Evolutionary conservation across 2,797 vertebrate species (phyloP).

Genomic region (Lacerta bilineata): DNA sequence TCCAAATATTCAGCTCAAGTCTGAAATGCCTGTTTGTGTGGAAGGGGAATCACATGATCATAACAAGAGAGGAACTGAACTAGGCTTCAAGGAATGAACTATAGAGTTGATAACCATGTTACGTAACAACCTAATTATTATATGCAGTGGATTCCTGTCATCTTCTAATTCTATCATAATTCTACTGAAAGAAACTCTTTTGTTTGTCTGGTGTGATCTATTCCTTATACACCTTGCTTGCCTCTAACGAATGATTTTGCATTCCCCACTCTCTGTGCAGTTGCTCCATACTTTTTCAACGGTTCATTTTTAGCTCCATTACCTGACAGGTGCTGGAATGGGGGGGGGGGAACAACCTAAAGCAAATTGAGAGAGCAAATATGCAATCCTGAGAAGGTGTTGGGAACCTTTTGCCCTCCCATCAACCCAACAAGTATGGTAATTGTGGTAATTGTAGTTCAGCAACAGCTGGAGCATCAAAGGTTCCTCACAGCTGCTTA

Average conservation of each 20-base stretch:
- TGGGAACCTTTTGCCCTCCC: too few relatives aligned
- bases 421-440: too few relatives aligned
- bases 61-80: constrained; percentile 1
- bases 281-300: constrained; percentile 12
- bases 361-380: constrained; percentile 12
- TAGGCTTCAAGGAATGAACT: constrained; percentile 24
- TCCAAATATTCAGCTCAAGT: neutral
- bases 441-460: too few relatives aligned
- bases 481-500: neutral
- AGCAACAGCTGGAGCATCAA: neutral
- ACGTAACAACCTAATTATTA: constrained; percentile 21
- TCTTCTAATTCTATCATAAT: constrained; percentile 50
- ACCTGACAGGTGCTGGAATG: constrained; percentile 16
- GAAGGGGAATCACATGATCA: neutral
- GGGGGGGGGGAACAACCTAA: neutral
- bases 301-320: constrained; percentile 33
- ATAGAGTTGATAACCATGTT: neutral
- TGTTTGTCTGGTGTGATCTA: constrained; percentile 27
- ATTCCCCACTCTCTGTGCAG: neutral
- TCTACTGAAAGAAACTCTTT: constrained; percentile 31
- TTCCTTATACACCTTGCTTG: constrained; percentile 28
- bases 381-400: neutral
- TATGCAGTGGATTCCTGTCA: constrained; percentile 34
- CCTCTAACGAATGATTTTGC: constrained; percentile 17
- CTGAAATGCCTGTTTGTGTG: neutral